These are phyloP conservation scores for Drosophila emarginata DNA, from an alignment of 2,888 invertebrate species.

Conservation along the genomic window DNA sequence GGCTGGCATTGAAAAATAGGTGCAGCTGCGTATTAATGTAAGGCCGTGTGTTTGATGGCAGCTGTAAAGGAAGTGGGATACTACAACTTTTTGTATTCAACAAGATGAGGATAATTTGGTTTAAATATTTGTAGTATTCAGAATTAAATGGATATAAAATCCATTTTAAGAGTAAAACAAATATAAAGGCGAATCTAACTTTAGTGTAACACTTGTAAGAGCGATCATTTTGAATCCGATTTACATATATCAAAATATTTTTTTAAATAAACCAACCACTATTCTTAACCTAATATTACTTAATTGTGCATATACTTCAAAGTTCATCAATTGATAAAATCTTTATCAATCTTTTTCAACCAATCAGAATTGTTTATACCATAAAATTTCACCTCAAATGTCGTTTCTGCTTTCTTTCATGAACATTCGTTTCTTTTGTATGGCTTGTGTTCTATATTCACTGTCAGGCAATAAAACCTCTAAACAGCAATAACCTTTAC, in stretches of 20 bases:
- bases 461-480: conserved; percentile 48
- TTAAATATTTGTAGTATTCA: neutral
- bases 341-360: too few relatives aligned
- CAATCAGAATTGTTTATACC: too few relatives aligned
- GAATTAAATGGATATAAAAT: neutral
- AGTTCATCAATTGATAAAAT: too few relatives aligned
- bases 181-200: too few relatives aligned
- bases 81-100: conserved; percentile 12
- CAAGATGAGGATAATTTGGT: conserved; percentile 1
- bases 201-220: too few relatives aligned
- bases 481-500: conserved; percentile 40
- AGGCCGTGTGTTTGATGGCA: conserved; percentile 15
- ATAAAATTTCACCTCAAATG: too few relatives aligned
- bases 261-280: too few relatives aligned
- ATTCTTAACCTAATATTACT: too few relatives aligned
- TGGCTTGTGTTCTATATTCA: conserved; percentile 31
- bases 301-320: too few relatives aligned
- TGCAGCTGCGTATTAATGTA: conserved; percentile 28
- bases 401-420: neutral
- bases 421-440: neutral
- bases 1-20: conserved; percentile 36
- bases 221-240: too few relatives aligned
- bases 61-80: conserved; percentile 26
- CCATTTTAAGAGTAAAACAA: neutral
- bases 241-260: too few relatives aligned